These are phyloP conservation scores for Terebella lapidaria DNA, from an alignment of 2,888 invertebrate genomes.

Conservation along the genomic window DNA sequence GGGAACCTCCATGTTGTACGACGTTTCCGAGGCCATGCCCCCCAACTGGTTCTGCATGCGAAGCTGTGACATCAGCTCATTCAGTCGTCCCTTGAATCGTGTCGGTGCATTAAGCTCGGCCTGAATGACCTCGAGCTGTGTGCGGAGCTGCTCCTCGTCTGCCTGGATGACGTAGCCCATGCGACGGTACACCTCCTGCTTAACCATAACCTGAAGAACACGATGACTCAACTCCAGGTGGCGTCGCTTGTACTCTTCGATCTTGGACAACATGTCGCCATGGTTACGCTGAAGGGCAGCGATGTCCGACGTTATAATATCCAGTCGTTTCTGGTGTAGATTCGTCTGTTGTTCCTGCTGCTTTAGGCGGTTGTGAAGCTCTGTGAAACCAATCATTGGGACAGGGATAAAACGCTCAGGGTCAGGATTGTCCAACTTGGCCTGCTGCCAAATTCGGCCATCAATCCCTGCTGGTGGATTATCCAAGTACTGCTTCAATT, in stretches of 20 bases:
- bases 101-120: conserved; percentile 85
- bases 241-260: conserved; percentile 76
- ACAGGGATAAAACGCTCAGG: conserved; percentile 84
- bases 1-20: conserved; percentile 71
- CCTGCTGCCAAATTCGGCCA: conserved; percentile 88
- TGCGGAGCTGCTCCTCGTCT: conserved; percentile 84
- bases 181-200: conserved; percentile 83
- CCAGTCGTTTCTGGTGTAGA: conserved; percentile 64
- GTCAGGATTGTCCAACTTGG: conserved; percentile 92
- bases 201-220: conserved; percentile 79
- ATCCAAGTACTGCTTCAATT: conserved; percentile 75
- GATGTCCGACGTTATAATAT: conserved; percentile 67
- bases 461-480: conserved; percentile 90
- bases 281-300: conserved; percentile 74
- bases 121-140: conserved; percentile 79
- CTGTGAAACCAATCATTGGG: conserved; percentile 82
- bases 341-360: conserved; percentile 68
- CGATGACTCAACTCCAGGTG: conserved; percentile 78
- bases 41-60: conserved; percentile 53
- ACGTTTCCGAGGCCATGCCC: conserved; percentile 59
- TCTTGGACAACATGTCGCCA: conserved; percentile 72
- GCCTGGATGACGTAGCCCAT: conserved; percentile 79
- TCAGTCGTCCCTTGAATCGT: conserved; percentile 87
- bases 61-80: conserved; percentile 83
- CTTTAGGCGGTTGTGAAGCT: conserved; percentile 68